Evolutionary conservation across 2,113 vertebrate genomes (phyloP).

Genomic region (Bucco capensis): DNA sequence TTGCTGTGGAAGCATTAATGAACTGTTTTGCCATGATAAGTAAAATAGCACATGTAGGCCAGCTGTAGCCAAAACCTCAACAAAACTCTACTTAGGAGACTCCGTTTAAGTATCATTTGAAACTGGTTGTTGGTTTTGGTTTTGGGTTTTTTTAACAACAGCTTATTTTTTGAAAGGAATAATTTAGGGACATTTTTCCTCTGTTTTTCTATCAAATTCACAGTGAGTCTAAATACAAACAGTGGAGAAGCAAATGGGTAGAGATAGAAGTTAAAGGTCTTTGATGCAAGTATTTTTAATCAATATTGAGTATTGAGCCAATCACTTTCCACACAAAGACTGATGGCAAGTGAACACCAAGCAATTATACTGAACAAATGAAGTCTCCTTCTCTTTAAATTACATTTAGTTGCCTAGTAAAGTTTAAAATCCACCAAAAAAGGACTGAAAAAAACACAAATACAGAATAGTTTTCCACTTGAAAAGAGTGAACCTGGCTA

Average conservation of each 20-base stretch:
- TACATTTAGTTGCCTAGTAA: not conserved
- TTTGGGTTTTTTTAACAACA: not conserved
- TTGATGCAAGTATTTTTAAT: not conserved
- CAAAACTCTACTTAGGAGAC: not conserved
- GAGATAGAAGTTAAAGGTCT: not conserved
- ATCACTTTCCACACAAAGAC: not conserved
- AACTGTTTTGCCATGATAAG: accelerated
- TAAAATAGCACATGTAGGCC: not conserved
- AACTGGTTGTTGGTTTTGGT: no score
- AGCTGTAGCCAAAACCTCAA: not conserved
- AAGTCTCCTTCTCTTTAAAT: not conserved
- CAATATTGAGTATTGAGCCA: not conserved
- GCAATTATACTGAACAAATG: not conserved
- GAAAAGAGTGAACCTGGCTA: not conserved
- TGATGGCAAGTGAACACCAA: not conserved
- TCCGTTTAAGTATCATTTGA: not conserved
- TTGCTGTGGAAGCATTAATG: no score
- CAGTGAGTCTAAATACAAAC: not conserved
- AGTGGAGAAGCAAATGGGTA: not conserved
- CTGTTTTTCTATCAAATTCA: not conserved
- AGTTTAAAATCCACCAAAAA: not conserved
- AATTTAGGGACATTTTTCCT: not conserved
- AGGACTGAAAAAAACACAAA: not conserved
- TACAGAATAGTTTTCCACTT: not conserved
- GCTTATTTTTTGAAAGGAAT: not conserved